A percentile compares a stretch with the other conserved stretches of the same genome.
phyloP scores from a whole-genome alignment of 2,113 vertebrate genomes.

The Damaliscus lunatus region DNA sequence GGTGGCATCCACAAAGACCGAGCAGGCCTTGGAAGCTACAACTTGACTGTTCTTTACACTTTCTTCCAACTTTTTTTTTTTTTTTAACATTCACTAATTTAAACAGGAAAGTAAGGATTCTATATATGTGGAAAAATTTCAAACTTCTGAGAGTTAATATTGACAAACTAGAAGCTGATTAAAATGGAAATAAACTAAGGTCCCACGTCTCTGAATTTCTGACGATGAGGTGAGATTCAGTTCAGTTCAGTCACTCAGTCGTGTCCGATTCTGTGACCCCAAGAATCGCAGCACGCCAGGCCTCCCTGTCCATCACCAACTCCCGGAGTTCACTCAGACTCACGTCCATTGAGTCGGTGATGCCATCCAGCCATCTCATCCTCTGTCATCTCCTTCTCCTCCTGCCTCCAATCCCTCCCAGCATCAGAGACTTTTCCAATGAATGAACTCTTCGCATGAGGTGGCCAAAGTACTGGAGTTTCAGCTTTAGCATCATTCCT shows the following conservation, averaged over 20 bases:
- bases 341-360: accelerated
- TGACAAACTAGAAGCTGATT: neutral
- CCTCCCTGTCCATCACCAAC: too few species aligned
- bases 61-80: neutral
- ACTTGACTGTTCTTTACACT: neutral
- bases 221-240: neutral
- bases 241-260: too few species aligned
- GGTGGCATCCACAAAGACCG: neutral
- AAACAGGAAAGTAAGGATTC: neutral
- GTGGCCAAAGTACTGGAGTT: too few species aligned
- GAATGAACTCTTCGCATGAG: accelerated
- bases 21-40: neutral
- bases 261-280: too few species aligned
- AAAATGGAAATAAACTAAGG: neutral
- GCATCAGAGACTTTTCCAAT: too few species aligned
- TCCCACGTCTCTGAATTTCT: neutral
- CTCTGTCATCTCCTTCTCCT: too few species aligned
- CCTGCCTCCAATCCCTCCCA: too few species aligned
- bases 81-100: neutral
- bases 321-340: too few species aligned
- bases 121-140: neutral
- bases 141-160: neutral
- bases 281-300: too few species aligned
- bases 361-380: too few species aligned
- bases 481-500: too few species aligned